phyloP scores from a whole-genome alignment of 2,888 invertebrate species.

The Amaurobius ferox region DNA sequence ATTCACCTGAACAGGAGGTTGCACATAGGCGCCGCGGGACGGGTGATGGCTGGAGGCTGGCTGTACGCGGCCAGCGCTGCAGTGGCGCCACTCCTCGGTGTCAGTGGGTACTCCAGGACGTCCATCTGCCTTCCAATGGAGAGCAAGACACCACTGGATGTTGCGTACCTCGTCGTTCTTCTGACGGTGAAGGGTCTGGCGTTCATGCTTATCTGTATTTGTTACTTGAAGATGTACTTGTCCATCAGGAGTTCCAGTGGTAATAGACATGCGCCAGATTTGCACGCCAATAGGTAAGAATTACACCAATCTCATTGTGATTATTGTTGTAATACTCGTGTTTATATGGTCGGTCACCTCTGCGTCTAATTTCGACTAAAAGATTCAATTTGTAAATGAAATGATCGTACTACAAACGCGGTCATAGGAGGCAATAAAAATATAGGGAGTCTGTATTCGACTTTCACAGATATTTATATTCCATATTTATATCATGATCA shows the following conservation, averaged over 20 bases:
- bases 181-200: slow-evolving; percentile 87
- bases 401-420: too few relatives aligned
- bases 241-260: slow-evolving; percentile 80
- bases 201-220: slow-evolving; percentile 88
- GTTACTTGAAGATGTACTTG: slow-evolving; percentile 89
- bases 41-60: slow-evolving; percentile 88
- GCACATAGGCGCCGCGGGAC: slow-evolving; percentile 84
- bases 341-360: too few relatives aligned
- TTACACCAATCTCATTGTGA: too few relatives aligned
- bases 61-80: slow-evolving; percentile 87
- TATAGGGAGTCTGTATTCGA: too few relatives aligned
- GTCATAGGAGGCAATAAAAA: too few relatives aligned
- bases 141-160: slow-evolving; percentile 83
- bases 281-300: slow-evolving; percentile 60
- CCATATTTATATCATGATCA: too few relatives aligned
- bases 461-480: too few relatives aligned
- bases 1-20: slow-evolving; percentile 89
- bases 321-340: too few relatives aligned
- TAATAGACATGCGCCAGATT: slow-evolving; percentile 40
- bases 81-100: slow-evolving; percentile 83
- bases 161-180: slow-evolving; percentile 85
- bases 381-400: too few relatives aligned
- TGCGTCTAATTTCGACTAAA: too few relatives aligned
- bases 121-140: slow-evolving; percentile 94
- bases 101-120: slow-evolving; percentile 92